These are phyloP conservation scores for Micrasema minimum DNA, from an alignment of 1,140 invertebrate genomes.

Conservation along the genomic window DNA sequence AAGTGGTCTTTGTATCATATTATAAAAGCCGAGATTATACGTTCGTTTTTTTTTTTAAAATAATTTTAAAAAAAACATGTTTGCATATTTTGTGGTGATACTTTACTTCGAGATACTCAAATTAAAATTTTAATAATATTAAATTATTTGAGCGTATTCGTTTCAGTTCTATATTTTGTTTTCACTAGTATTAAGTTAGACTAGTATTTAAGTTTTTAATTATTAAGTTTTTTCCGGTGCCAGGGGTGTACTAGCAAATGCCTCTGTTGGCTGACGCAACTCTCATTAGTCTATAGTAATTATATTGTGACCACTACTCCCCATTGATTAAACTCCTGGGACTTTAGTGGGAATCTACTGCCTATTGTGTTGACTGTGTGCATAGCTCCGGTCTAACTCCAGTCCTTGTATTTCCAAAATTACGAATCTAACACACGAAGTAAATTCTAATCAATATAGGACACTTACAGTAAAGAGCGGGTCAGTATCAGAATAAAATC, in stretches of 20 bases:
- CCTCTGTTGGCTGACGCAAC: background rate
- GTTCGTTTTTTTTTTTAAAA: too few species aligned
- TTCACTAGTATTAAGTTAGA: too few species aligned
- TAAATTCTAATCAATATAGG: too few species aligned
- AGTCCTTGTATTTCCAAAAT: background rate
- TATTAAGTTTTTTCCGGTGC: too few species aligned
- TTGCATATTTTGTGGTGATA: background rate
- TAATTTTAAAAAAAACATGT: background rate
- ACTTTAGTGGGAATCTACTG: background rate
- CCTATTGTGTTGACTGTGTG: background rate
- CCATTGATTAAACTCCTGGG: background rate
- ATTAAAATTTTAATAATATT: too few species aligned
- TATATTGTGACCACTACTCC: slow-evolving; percentile 14
- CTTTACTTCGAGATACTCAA: slow-evolving; percentile 6
- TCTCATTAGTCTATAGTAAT: slow-evolving; percentile 19
- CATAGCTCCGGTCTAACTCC: background rate
- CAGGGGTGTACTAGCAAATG: slow-evolving; percentile 7
- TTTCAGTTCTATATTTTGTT: too few species aligned
- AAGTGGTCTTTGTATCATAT: background rate
- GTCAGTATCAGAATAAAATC: too few species aligned
- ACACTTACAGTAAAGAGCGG: too few species aligned
- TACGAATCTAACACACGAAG: too few species aligned
- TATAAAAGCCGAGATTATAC: background rate
- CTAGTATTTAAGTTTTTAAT: too few species aligned
- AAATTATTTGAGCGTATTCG: too few species aligned